Conservation (phyloP, 2,797 vertebrate species). For the Galagoides demidoff region DNA sequence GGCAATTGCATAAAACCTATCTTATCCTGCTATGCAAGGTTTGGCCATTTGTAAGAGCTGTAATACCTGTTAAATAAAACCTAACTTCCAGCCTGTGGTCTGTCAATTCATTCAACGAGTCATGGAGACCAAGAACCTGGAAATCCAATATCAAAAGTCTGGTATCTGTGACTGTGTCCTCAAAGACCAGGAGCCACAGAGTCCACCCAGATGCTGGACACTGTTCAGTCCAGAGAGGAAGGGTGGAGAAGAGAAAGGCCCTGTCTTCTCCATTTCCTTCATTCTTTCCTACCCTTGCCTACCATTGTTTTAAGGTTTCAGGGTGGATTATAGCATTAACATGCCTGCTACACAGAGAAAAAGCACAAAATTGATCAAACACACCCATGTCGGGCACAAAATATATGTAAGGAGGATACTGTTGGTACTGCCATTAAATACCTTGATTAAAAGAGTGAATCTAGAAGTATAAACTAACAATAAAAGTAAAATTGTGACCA, state of each 20-base stretch:
- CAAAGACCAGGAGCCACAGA: background rate
- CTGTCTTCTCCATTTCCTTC: background rate
- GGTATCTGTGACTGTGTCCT: background rate
- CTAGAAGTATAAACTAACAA: background rate
- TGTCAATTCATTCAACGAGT: too few relatives aligned
- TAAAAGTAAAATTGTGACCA: background rate
- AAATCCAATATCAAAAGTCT: too few relatives aligned
- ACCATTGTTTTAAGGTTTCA: background rate
- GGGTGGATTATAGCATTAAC: background rate
- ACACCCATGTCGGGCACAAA: background rate
- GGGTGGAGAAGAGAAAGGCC: fast-evolving
- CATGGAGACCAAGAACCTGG: too few relatives aligned
- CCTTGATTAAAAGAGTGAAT: background rate
- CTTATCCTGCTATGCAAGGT: too few relatives aligned
- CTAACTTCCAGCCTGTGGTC: too few relatives aligned
- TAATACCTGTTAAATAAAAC: too few relatives aligned
- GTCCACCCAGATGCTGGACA: background rate
- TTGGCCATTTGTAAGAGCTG: too few relatives aligned
- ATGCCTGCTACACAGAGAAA: fast-evolving
- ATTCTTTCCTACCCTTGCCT: background rate
- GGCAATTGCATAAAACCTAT: too few relatives aligned
- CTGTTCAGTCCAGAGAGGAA: background rate
- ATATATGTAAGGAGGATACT: background rate
- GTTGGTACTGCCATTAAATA: background rate
- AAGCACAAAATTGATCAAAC: background rate